Percentiles rank a stretch among this genome's conserved stretches.
These are phyloP conservation scores for Ips nitidus DNA, from an alignment of 1,140 invertebrate genomes.

Conservation along the genomic window DNA sequence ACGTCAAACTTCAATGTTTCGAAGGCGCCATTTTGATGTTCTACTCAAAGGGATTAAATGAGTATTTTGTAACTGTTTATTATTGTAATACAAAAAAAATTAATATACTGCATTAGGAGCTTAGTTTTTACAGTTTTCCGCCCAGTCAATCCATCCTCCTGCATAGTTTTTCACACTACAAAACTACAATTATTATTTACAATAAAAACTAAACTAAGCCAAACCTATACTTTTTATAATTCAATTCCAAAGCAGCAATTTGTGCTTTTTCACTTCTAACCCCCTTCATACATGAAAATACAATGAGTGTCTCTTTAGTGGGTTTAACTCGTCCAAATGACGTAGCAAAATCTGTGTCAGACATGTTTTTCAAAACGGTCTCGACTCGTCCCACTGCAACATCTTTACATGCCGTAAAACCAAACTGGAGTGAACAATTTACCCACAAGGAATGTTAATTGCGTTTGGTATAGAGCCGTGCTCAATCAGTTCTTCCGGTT, in stretches of 20 bases:
- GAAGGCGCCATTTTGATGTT: no score
- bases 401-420: neutral
- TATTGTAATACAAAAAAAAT: no score
- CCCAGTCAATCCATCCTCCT: conserved; percentile 33
- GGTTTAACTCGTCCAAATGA: conserved; percentile 52
- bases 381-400: conserved; percentile 46
- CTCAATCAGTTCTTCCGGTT: conserved; percentile 63
- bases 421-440: neutral
- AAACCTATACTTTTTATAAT: conserved; percentile 52
- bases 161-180: conserved; percentile 30
- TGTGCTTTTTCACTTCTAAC: conserved; percentile 52
- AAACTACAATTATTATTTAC: neutral
- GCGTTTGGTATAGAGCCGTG: conserved; percentile 67
- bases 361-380: conserved; percentile 44
- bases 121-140: conserved; percentile 22
- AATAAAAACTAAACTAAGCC: conserved; percentile 13
- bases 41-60: no score
- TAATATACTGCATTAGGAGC: no score
- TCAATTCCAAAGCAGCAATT: conserved; percentile 50
- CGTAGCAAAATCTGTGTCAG: conserved; percentile 50
- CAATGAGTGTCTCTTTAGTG: conserved; percentile 48
- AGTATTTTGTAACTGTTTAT: no score
- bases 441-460: conserved; percentile 70
- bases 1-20: no score
- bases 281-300: conserved; percentile 55